phyloP scores from a whole-genome alignment of 2,888 invertebrate genomes.

The Dilophus febrilis region DNA sequence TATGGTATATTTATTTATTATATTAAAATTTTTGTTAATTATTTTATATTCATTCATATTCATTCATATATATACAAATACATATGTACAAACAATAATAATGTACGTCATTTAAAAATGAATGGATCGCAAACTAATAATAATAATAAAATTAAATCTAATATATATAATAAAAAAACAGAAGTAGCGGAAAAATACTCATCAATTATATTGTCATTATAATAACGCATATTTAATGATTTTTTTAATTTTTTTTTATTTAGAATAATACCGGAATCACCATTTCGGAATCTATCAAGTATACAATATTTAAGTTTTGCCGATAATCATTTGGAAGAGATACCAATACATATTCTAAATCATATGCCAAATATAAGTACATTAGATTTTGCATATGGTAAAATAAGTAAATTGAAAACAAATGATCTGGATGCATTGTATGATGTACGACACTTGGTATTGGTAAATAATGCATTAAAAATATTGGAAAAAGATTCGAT shows the following conservation, averaged over 20 bases:
- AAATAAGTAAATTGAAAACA: conserved; percentile 52
- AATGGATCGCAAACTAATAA: too few relatives aligned
- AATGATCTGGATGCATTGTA: conserved; percentile 58
- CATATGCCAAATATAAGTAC: conserved; percentile 63
- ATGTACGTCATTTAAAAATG: too few relatives aligned
- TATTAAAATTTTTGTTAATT: too few relatives aligned
- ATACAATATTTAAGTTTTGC: conserved; percentile 63
- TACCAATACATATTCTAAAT: conserved; percentile 58
- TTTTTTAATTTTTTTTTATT: conserved; percentile 12
- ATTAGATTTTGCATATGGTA: conserved; percentile 66
- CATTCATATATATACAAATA: too few relatives aligned
- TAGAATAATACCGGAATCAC: conserved; percentile 55
- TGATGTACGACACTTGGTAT: conserved; percentile 47
- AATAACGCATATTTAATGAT: background rate
- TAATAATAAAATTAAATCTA: too few relatives aligned
- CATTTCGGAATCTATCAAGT: conserved; percentile 56
- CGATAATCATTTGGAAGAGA: conserved; percentile 56
- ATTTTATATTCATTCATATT: too few relatives aligned
- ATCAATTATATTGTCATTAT: background rate
- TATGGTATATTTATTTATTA: too few relatives aligned
- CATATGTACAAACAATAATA: too few relatives aligned
- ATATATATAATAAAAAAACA: too few relatives aligned
- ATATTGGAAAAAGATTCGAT: conserved; percentile 54
- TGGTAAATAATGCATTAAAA: conserved; percentile 59
- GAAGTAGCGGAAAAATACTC: background rate